These are phyloP conservation scores for Agriopis marginaria DNA, from an alignment of 2,888 invertebrate species.

Conservation along the genomic window DNA sequence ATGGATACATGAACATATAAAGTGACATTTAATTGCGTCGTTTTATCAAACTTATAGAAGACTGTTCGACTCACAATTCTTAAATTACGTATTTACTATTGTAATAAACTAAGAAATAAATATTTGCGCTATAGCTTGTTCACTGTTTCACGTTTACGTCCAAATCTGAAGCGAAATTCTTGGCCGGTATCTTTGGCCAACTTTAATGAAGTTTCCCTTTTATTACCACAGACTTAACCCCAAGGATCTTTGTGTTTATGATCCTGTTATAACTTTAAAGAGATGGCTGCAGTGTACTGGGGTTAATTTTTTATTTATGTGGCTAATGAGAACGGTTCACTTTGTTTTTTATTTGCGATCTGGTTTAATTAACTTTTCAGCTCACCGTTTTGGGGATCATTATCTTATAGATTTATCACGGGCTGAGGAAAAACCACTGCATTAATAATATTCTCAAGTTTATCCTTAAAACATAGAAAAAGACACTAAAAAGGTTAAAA, in stretches of 20 bases:
- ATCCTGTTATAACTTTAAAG: constrained; percentile 79
- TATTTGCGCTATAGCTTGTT: neutral
- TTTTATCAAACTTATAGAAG: too few relatives aligned
- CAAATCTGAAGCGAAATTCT: constrained; percentile 62
- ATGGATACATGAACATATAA: too few relatives aligned
- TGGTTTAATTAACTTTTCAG: constrained; percentile 39
- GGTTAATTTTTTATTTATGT: constrained; percentile 57
- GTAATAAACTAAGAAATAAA: neutral
- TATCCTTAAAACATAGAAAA: neutral
- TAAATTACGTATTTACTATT: neutral
- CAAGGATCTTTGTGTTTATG: constrained; percentile 78
- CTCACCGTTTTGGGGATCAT: constrained; percentile 35
- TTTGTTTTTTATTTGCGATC: constrained; percentile 43
- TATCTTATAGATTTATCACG: constrained; percentile 35
- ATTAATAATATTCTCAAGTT: neutral
- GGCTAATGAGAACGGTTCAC: constrained; percentile 51
- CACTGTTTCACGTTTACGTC: constrained; percentile 41
- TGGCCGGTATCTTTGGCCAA: constrained; percentile 72
- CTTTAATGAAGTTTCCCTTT: constrained; percentile 82
- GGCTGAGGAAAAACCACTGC: neutral
- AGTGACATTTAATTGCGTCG: too few relatives aligned
- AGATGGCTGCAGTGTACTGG: constrained; percentile 62
- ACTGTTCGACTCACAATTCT: too few relatives aligned
- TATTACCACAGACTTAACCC: constrained; percentile 72
- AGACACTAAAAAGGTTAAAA: neutral